These are phyloP conservation scores for Ctenomys sociabilis DNA, from an alignment of 2,113 vertebrate species.

Conservation along the genomic window DNA sequence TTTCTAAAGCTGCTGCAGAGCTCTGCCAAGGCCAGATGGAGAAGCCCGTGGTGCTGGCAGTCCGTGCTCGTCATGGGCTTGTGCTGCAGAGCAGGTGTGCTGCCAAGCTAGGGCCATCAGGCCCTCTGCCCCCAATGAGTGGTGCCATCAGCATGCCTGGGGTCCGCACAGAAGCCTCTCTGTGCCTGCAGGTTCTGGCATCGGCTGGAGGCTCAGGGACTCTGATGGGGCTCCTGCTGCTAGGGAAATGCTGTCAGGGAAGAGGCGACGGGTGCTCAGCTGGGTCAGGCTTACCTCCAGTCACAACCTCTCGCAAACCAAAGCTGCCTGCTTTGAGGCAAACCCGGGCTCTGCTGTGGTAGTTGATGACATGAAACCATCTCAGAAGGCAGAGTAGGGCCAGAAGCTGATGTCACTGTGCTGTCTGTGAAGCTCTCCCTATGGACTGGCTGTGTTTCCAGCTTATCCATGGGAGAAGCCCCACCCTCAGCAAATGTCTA, in stretches of 20 bases:
- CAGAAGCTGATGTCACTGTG: neutral
- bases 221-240: neutral
- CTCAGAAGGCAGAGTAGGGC: neutral
- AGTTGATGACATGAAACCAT: neutral
- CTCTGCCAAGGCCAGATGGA: slow-evolving; percentile 48
- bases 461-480: neutral
- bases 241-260: neutral
- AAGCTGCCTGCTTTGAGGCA: neutral
- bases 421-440: neutral
- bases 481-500: neutral
- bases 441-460: neutral
- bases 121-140: neutral
- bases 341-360: neutral
- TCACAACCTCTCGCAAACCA: neutral
- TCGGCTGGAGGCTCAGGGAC: neutral
- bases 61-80: neutral
- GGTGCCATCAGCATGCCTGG: neutral
- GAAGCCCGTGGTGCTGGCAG: neutral
- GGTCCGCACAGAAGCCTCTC: neutral
- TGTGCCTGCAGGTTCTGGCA: neutral
- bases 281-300: neutral
- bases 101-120: neutral
- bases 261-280: neutral
- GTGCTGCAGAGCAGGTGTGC: neutral
- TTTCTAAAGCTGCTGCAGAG: neutral